Percentiles rank a stretch among this genome's conserved stretches.
These are phyloP conservation scores for Lateolabrax maculatus DNA, from an alignment of 2,797 vertebrate genomes.

Conservation along the genomic window DNA sequence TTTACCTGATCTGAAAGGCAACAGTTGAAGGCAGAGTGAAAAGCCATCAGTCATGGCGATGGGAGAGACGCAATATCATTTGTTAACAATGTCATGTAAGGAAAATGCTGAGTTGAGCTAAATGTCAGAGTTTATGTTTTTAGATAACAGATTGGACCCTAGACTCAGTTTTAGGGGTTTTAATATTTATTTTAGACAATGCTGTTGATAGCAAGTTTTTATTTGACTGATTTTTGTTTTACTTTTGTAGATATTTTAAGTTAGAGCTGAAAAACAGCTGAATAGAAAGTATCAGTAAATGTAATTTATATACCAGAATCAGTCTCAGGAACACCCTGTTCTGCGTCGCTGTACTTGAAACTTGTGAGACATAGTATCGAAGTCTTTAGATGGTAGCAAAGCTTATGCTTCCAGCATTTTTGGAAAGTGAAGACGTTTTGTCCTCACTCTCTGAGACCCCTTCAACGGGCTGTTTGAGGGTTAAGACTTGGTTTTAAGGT, in stretches of 20 bases:
- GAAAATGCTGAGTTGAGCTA: not conserved
- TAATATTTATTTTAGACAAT: not conserved
- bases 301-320: not conserved
- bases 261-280: not conserved
- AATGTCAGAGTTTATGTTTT: not conserved
- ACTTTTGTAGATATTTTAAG: not conserved
- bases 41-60: accelerated
- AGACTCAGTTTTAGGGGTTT: not conserved
- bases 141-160: not conserved
- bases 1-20: not conserved
- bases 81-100: not conserved
- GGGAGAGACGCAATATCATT: not conserved
- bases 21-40: not conserved
- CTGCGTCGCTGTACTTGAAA: not conserved
- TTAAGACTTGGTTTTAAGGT: no score
- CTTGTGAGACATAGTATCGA: not conserved
- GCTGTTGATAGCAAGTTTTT: not conserved
- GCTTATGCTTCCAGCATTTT: no score
- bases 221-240: not conserved
- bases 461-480: no score
- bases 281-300: not conserved
- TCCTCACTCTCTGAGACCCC: no score
- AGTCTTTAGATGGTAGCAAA: not conserved
- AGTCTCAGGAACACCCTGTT: not conserved
- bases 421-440: no score